Evolutionary conservation across 2,888 invertebrate species (phyloP).

Genomic region (Gonocerus acuteangulatus): DNA sequence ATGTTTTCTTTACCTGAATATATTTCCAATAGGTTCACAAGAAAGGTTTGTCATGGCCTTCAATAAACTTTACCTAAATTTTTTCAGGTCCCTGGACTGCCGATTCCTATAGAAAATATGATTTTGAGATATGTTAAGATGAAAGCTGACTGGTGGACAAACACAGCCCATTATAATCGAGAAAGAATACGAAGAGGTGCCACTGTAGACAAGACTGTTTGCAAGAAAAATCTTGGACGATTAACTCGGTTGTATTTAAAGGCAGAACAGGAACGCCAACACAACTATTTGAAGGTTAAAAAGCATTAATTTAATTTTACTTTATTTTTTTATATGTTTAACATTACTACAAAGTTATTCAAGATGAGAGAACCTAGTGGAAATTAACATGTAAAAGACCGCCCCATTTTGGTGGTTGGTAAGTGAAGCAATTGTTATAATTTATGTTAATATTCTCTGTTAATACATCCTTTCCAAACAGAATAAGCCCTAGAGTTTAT

Average conservation of each 20-base stretch:
- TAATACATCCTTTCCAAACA: too few relatives aligned
- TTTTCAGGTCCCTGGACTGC: conserved; percentile 87
- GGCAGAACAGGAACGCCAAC: conserved; percentile 95
- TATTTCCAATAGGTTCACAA: too few relatives aligned
- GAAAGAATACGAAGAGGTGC: conserved; percentile 98
- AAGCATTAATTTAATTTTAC: not conserved
- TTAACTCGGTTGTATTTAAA: conserved; percentile 93
- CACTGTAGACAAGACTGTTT: conserved; percentile 99
- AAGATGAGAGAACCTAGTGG: not conserved
- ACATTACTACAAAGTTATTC: not conserved
- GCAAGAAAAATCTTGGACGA: conserved; percentile 99
- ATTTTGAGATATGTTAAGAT: conserved; percentile 98
- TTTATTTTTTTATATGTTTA: not conserved
- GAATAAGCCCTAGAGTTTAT: too few relatives aligned
- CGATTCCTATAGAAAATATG: conserved; percentile 99
- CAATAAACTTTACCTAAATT: too few relatives aligned
- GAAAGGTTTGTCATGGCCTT: too few relatives aligned
- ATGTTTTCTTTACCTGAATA: too few relatives aligned
- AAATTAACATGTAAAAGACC: too few relatives aligned
- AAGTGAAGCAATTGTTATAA: too few relatives aligned
- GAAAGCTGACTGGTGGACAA: conserved; percentile 99
- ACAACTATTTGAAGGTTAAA: conserved; percentile 88
- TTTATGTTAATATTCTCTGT: too few relatives aligned
- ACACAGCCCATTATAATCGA: conserved; percentile 98
- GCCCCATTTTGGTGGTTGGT: too few relatives aligned